A percentile compares a stretch with the other conserved stretches of the same genome.
phyloP scores from a whole-genome alignment of 2,797 vertebrate species.

The Lacerta viridis region DNA sequence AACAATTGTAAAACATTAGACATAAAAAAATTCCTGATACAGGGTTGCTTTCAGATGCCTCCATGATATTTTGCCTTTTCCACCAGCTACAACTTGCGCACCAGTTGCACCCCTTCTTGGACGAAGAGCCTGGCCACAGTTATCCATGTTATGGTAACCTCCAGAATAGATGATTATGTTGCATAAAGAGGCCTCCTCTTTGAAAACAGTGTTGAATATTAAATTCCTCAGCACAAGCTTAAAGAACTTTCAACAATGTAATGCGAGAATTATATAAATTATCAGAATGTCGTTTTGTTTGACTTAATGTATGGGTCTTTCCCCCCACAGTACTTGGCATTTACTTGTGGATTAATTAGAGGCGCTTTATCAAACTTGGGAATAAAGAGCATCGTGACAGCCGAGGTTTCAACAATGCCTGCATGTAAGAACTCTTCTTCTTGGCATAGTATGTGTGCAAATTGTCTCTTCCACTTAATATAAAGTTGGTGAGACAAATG shows the following conservation, averaged over 20 bases:
- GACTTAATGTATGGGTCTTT: conserved; percentile 41
- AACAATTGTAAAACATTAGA: too few relatives aligned
- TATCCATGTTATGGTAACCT: background rate
- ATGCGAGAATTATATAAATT: background rate
- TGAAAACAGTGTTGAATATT: background rate
- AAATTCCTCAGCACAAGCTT: background rate
- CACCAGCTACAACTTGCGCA: background rate
- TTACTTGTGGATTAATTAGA: conserved; percentile 94
- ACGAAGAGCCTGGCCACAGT: background rate
- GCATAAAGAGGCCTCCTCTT: background rate
- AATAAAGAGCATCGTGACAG: conserved; percentile 95
- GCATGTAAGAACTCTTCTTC: conserved; percentile 87
- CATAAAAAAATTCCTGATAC: too few relatives aligned
- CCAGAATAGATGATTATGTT: background rate
- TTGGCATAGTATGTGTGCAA: background rate
- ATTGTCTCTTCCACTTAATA: background rate
- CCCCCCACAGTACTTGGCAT: conserved; percentile 89
- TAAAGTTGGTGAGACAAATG: too few relatives aligned
- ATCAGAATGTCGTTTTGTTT: conserved; percentile 5
- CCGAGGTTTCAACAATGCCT: conserved; percentile 95
- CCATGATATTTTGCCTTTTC: background rate
- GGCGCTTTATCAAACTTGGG: conserved; percentile 92
- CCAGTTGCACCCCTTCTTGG: background rate
- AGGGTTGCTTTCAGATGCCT: too few relatives aligned
- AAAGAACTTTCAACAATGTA: background rate